phyloP scores from a whole-genome alignment of 2,113 vertebrate genomes.

The Brevimyrus niger region DNA sequence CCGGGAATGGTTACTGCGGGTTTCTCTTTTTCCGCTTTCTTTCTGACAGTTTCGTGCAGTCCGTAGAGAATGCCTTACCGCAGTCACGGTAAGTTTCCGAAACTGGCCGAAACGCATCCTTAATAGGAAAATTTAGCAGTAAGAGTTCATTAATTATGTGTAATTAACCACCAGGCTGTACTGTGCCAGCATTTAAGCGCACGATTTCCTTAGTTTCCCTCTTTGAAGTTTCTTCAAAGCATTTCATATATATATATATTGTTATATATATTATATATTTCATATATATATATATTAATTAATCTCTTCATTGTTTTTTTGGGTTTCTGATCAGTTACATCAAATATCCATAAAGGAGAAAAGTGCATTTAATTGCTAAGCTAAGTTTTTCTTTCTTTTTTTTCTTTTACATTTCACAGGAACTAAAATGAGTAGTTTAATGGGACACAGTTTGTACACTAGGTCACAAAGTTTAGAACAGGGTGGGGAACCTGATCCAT shows the following conservation, averaged over 20 bases:
- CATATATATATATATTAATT: no score
- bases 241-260: no score
- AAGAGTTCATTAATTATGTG: neutral
- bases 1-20: neutral
- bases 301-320: neutral
- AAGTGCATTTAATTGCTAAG: neutral
- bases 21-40: neutral
- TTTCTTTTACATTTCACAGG: neutral
- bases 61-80: neutral
- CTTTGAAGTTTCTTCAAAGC: neutral
- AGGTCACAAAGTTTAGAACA: neutral
- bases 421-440: neutral
- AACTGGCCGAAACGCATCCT: neutral
- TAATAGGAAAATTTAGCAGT: neutral
- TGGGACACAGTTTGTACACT: neutral
- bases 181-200: neutral
- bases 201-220: neutral
- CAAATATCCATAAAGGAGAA: neutral
- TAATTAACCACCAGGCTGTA: neutral
- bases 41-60: neutral
- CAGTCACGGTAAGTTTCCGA: neutral
- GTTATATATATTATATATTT: no score
- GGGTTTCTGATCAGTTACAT: neutral
- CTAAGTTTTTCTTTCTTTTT: no score
- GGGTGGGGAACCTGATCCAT: neutral